phyloP scores from a whole-genome alignment of 1,140 invertebrate genomes.

The Drosophila eugracilis region DNA sequence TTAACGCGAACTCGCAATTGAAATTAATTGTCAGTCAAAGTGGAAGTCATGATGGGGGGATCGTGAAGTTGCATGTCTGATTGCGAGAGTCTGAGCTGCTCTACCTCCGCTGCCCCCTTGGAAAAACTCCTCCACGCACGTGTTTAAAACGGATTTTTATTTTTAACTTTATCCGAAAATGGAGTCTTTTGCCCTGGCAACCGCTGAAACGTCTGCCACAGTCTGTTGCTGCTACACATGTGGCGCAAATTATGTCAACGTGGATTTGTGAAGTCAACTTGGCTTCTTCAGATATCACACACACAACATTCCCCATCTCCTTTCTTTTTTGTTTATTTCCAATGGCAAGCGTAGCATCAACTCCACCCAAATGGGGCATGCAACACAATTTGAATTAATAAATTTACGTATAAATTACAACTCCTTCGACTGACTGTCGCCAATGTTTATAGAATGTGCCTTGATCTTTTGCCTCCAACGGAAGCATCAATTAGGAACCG shows the following conservation, averaged over 20 bases:
- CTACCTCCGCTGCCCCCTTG: neutral
- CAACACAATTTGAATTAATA: slow-evolving; percentile 71
- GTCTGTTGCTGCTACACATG: slow-evolving; percentile 57
- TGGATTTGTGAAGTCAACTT: slow-evolving; percentile 58
- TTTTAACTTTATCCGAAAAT: slow-evolving; percentile 55
- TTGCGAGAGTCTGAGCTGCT: slow-evolving; percentile 15
- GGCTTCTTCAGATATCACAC: slow-evolving; percentile 30
- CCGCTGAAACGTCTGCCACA: slow-evolving; percentile 46
- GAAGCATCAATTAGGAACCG: slow-evolving; percentile 72
- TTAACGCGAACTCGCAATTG: slow-evolving; percentile 82
- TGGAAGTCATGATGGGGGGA: too few relatives aligned
- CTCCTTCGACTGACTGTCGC: neutral
- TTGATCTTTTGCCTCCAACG: slow-evolving; percentile 63
- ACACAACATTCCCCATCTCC: neutral
- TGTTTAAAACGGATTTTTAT: slow-evolving; percentile 75
- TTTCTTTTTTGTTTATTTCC: slow-evolving; percentile 55
- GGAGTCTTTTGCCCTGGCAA: slow-evolving; percentile 34
- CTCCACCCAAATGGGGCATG: slow-evolving; percentile 56
- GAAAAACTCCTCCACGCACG: slow-evolving; percentile 45
- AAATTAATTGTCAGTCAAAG: slow-evolving; percentile 83
- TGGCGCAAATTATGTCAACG: slow-evolving; percentile 76
- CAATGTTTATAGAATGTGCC: slow-evolving; percentile 54
- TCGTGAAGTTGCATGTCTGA: too few relatives aligned
- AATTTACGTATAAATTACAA: slow-evolving; percentile 70
- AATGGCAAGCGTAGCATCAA: slow-evolving; percentile 26